These are phyloP conservation scores for Leptinotarsa haldemani DNA, from an alignment of 2,888 invertebrate species.

Conservation along the genomic window DNA sequence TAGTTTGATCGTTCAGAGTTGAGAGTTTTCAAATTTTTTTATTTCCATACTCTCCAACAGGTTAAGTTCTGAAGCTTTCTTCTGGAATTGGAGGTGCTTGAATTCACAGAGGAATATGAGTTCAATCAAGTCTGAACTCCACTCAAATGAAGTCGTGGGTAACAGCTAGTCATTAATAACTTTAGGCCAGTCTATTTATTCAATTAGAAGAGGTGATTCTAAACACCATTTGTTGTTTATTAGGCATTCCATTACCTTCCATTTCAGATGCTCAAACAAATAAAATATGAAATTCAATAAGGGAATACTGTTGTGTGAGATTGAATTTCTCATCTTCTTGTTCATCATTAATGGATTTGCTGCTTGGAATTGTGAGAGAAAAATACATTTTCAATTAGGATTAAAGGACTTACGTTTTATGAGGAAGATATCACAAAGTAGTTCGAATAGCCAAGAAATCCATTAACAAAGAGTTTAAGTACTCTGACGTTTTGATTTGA, in stretches of 20 bases:
- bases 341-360: slow-evolving; percentile 16
- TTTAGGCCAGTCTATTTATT: too few relatives aligned
- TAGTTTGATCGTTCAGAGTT: too few relatives aligned
- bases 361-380: slow-evolving; percentile 9
- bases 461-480: slow-evolving; percentile 37
- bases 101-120: too few relatives aligned
- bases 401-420: slow-evolving; percentile 20
- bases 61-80: too few relatives aligned
- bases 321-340: slow-evolving; percentile 15
- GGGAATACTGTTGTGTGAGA: not conserved
- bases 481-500: slow-evolving; percentile 34
- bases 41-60: too few relatives aligned
- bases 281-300: not conserved
- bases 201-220: too few relatives aligned
- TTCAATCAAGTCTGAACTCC: too few relatives aligned
- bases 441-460: slow-evolving; percentile 32
- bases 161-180: too few relatives aligned
- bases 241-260: not conserved
- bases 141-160: too few relatives aligned
- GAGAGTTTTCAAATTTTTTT: too few relatives aligned
- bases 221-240: not conserved
- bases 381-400: slow-evolving; percentile 23
- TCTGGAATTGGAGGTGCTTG: too few relatives aligned
- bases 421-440: slow-evolving; percentile 30
- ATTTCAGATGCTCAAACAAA: not conserved